phyloP scores from a whole-genome alignment of 2,113 vertebrate genomes.

The Rhabdornis inornatus region DNA sequence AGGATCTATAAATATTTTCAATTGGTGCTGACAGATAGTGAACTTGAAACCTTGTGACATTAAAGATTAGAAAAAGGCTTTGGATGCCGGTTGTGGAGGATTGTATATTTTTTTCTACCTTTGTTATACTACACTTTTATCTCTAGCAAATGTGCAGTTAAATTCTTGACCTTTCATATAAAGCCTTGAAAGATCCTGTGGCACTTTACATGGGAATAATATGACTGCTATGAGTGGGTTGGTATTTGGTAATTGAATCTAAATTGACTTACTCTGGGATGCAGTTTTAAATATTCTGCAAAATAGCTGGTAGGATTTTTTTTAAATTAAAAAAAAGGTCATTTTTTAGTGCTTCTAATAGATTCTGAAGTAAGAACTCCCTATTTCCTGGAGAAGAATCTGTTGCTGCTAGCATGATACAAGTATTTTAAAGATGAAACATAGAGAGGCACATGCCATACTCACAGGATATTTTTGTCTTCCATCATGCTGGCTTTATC shows the following conservation, averaged over 20 bases:
- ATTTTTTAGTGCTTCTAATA: not conserved
- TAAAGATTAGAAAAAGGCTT: not conserved
- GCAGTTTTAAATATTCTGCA: not conserved
- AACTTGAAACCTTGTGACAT: not conserved
- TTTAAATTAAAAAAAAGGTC: not conserved
- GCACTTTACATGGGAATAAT: not conserved
- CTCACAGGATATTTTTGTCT: not conserved
- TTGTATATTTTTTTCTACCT: not conserved
- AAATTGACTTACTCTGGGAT: not conserved
- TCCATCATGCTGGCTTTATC: not conserved
- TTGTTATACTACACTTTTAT: not conserved
- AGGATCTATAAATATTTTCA: not conserved
- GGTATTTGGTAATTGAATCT: not conserved
- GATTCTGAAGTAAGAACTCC: not conserved
- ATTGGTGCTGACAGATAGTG: not conserved
- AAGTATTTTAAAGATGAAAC: not conserved
- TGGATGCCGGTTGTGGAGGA: not conserved
- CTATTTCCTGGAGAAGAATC: not conserved
- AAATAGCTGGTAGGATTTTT: not conserved
- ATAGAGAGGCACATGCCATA: not conserved
- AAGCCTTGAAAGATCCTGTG: not conserved
- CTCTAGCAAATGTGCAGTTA: not conserved
- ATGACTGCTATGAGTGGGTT: not conserved
- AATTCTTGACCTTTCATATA: not conserved
- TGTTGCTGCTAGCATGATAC: not conserved